Evolutionary conservation across 2,888 invertebrate species (phyloP).

Genomic region (Sinopyrophorus schimmeli): DNA sequence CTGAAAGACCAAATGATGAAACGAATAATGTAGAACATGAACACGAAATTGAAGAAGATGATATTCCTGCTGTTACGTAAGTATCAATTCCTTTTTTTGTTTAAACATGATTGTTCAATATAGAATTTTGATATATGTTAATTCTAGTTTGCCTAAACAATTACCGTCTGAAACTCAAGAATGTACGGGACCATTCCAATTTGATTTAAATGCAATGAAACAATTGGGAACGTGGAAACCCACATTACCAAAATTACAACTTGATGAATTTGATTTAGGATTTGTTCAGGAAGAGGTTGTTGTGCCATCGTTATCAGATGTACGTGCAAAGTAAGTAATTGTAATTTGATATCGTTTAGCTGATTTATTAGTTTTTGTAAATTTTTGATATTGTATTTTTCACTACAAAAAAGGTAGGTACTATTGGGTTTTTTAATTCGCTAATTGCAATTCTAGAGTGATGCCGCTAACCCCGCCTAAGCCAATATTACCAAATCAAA

Average conservation of each 20-base stretch:
- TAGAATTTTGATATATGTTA: conserved; percentile 1
- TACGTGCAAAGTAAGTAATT: conserved; percentile 47
- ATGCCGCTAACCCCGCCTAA: conserved; percentile 62
- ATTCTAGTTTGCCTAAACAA: conserved; percentile 49
- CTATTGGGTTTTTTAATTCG: conserved; percentile 3
- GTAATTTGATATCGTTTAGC: conserved; percentile 1
- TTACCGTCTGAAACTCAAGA: conserved; percentile 55
- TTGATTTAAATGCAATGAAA: conserved; percentile 74
- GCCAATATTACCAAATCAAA: conserved; percentile 49
- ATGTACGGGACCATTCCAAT: conserved; percentile 73
- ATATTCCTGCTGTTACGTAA: conserved; percentile 40
- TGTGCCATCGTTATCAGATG: conserved; percentile 47
- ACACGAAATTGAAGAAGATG: conserved; percentile 52
- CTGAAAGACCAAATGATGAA: conserved; percentile 30
- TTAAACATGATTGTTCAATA: not conserved
- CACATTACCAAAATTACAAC: conserved; percentile 37
- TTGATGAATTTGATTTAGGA: conserved; percentile 53
- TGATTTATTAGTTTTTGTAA: conserved; percentile 2
- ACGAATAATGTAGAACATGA: conserved; percentile 45
- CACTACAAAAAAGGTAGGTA: too few species aligned
- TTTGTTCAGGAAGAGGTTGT: conserved; percentile 51
- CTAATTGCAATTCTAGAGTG: conserved; percentile 52
- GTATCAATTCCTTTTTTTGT: too few species aligned
- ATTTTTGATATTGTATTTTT: too few species aligned
- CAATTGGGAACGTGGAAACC: conserved; percentile 62